Evolutionary conservation across 2,113 vertebrate genomes (phyloP).

Genomic region (Formicarius rufipectus): DNA sequence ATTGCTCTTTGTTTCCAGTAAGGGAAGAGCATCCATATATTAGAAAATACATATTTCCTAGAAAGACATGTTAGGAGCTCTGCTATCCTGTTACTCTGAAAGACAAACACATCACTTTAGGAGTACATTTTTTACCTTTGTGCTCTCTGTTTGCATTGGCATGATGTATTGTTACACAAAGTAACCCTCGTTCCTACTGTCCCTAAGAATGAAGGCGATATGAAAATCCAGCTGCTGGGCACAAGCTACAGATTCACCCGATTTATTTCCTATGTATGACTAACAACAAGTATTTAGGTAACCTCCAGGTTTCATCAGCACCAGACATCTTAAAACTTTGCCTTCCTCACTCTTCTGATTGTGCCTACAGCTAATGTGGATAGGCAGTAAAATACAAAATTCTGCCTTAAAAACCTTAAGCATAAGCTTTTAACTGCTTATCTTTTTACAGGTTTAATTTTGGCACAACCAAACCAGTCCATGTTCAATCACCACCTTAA

Average conservation of each 20-base stretch:
- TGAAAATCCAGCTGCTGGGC: not conserved
- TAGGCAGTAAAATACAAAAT: not conserved
- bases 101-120: not conserved
- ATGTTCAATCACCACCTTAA: not conserved
- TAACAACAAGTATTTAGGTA: not conserved
- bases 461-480: not conserved
- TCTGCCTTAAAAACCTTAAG: not conserved
- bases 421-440: constrained; percentile 21
- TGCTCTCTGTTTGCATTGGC: not conserved
- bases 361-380: not conserved
- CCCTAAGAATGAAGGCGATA: not conserved
- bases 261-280: not conserved
- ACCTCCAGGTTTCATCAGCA: not conserved
- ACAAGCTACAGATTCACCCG: not conserved
- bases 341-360: not conserved
- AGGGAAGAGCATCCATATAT: not conserved
- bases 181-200: not conserved
- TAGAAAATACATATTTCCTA: not conserved
- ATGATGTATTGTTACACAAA: not conserved
- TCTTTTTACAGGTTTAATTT: not conserved
- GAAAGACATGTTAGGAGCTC: not conserved
- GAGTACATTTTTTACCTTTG: not conserved
- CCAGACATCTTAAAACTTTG: not conserved
- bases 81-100: not conserved
- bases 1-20: not conserved